Conservation (phyloP, 2,888 invertebrate genomes). For the Andrena flavipes region DNA sequence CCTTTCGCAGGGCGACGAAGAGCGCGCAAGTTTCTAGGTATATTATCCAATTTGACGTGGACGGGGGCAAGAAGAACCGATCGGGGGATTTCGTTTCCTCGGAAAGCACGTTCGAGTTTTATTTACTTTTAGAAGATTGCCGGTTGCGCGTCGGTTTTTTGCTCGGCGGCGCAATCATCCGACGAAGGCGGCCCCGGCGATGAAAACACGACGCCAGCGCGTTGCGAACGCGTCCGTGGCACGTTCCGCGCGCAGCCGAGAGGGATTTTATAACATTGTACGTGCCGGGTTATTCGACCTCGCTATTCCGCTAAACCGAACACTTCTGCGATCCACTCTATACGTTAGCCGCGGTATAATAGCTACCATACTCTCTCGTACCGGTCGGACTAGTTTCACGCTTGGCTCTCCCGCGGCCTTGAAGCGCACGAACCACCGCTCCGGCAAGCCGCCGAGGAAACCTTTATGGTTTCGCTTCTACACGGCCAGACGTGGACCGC, state of each 20-base stretch:
- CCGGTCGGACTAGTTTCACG: constrained; percentile 80
- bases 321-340: constrained; percentile 66
- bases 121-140: constrained; percentile 44
- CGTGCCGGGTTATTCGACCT: constrained; percentile 57
- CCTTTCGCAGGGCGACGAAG: neutral
- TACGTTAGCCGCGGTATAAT: constrained; percentile 61
- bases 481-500: constrained; percentile 37
- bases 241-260: constrained; percentile 6
- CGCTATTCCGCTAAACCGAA: constrained; percentile 69
- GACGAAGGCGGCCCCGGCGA: neutral
- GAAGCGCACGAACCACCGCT: constrained; percentile 65
- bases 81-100: constrained; percentile 23
- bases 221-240: constrained; percentile 16
- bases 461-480: constrained; percentile 63
- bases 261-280: constrained; percentile 47
- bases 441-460: constrained; percentile 62
- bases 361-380: constrained; percentile 71
- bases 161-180: constrained; percentile 37
- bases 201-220: constrained; percentile 41
- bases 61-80: neutral
- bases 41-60: constrained; percentile 7
- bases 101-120: constrained; percentile 31
- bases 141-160: constrained; percentile 18
- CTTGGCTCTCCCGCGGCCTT: constrained; percentile 77
- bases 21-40: neutral